A percentile compares a stretch with the other conserved stretches of the same genome.
Evolutionary conservation across 2,888 invertebrate species (phyloP).

Genomic region (Stomorhina lunata): DNA sequence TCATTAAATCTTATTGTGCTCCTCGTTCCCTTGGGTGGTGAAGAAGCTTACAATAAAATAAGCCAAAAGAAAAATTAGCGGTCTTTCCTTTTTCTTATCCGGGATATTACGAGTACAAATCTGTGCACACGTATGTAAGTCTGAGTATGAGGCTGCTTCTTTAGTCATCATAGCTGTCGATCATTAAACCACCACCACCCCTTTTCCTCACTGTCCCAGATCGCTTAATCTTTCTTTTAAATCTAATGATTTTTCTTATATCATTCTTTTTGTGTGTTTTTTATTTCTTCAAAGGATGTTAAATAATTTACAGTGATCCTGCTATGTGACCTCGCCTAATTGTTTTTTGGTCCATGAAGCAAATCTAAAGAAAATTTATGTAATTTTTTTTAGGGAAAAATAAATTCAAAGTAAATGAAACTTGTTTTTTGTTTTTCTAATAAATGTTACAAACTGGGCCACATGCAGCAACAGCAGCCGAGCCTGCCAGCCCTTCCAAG

Average conservation of each 20-base stretch:
- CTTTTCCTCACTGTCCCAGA: slow-evolving; percentile 33
- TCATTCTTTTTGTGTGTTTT: slow-evolving; percentile 7
- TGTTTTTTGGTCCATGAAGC: slow-evolving; percentile 58
- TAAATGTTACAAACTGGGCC: slow-evolving; percentile 50
- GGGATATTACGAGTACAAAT: slow-evolving; percentile 50
- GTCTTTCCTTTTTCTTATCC: slow-evolving; percentile 50
- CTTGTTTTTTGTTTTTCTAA: slow-evolving; percentile 26
- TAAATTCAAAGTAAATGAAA: slow-evolving; percentile 25
- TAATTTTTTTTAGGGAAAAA: slow-evolving; percentile 35
- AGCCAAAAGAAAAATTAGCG: slow-evolving; percentile 67
- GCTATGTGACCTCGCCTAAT: slow-evolving; percentile 60
- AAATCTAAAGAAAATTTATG: slow-evolving; percentile 61
- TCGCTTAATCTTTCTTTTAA: slow-evolving; percentile 28
- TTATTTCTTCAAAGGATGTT: not conserved
- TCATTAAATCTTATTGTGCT: slow-evolving; percentile 46
- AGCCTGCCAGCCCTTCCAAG: slow-evolving; percentile 40
- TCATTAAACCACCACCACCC: slow-evolving; percentile 61
- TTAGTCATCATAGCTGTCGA: slow-evolving; percentile 18
- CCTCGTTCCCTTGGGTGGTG: not conserved
- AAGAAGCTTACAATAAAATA: slow-evolving; percentile 57
- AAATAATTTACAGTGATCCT: slow-evolving; percentile 20
- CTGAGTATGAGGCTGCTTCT: slow-evolving; percentile 12
- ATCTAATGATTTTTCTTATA: slow-evolving; percentile 44
- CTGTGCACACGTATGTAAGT: not conserved
- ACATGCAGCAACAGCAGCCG: not conserved